Evolutionary conservation across 2,113 vertebrate species (phyloP).

Genomic region (Aptenodytes forsteri): DNA sequence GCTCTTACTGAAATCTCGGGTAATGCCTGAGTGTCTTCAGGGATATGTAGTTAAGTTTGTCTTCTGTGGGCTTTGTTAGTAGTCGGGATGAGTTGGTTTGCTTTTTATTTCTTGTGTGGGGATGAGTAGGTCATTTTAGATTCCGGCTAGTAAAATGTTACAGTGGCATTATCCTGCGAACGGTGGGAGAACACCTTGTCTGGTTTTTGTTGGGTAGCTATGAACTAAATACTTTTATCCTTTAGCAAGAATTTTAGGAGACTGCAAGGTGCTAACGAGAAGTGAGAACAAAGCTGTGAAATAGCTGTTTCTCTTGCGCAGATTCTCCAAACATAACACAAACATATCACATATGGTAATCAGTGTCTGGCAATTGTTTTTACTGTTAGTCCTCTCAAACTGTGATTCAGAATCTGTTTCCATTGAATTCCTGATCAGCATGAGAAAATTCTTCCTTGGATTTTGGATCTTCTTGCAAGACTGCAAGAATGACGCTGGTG

Average conservation of each 20-base stretch:
- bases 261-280: not conserved
- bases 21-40: not conserved
- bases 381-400: not conserved
- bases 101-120: not conserved
- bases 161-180: not conserved
- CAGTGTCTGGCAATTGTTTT: slow-evolving; percentile 22
- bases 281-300: slow-evolving; percentile 43
- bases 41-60: not conserved
- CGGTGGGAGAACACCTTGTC: not conserved
- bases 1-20: not conserved
- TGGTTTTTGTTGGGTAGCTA: not conserved
- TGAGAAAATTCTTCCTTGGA: slow-evolving; percentile 78
- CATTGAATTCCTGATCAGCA: slow-evolving; percentile 64
- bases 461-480: slow-evolving; percentile 81
- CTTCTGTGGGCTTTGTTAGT: not conserved
- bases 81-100: not conserved
- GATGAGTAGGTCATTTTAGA: not conserved
- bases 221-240: not conserved
- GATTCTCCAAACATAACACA: not conserved
- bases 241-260: not conserved
- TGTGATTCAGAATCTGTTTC: not conserved
- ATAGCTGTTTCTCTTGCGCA: not conserved
- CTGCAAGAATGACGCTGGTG: slow-evolving; percentile 78
- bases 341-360: not conserved
- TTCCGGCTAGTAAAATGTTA: not conserved